A percentile compares a stretch with the other conserved stretches of the same genome.
Evolutionary conservation across 2,113 vertebrate species (phyloP).

Genomic region (Rhombomys opimus): DNA sequence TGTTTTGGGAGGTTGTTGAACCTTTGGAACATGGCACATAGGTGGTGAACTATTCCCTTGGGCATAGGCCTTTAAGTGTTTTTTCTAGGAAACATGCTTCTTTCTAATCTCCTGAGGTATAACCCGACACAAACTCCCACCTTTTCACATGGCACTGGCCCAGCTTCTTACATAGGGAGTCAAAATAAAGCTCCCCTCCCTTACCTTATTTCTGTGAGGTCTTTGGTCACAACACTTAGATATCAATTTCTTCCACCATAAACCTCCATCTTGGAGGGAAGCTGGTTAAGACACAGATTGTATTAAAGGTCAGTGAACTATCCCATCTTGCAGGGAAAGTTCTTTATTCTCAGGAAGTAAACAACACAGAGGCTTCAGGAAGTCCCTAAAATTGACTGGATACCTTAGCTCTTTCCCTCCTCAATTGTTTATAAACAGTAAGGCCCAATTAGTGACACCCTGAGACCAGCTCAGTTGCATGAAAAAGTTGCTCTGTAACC

Average conservation of each 20-base stretch:
- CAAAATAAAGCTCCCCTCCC: background rate
- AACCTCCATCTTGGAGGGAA: background rate
- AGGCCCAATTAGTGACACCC: background rate
- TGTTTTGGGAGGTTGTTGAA: background rate
- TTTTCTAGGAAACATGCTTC: background rate
- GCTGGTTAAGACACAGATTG: background rate
- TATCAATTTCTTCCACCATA: background rate
- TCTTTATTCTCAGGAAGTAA: background rate
- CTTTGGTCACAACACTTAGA: background rate
- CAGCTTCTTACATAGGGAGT: background rate
- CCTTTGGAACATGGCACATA: background rate
- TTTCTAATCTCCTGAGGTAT: background rate
- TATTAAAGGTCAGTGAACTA: background rate
- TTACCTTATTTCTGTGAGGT: background rate
- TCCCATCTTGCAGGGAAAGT: background rate
- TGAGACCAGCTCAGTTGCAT: background rate
- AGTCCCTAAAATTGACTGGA: background rate
- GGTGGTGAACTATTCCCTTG: background rate
- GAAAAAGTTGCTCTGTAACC: background rate
- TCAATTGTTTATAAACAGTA: background rate
- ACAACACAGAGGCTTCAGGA: background rate
- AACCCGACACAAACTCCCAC: background rate
- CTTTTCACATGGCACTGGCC: background rate
- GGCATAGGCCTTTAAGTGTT: background rate
- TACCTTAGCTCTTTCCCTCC: background rate